Evolutionary conservation across 2,113 vertebrate species (phyloP).

Genomic region (Grallaria varia): DNA sequence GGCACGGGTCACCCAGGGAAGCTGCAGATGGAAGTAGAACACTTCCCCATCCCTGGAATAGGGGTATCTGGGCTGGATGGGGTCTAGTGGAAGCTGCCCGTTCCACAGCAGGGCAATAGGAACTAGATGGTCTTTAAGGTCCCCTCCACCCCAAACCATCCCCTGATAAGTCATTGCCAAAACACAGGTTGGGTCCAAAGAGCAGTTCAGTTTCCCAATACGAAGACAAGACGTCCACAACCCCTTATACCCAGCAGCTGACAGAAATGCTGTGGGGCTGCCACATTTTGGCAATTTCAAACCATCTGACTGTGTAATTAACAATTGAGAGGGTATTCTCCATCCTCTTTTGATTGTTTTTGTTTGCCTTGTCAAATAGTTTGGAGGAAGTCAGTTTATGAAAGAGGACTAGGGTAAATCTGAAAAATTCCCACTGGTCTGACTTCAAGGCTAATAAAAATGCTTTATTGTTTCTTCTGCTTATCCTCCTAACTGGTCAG

Average conservation of each 20-base stretch:
- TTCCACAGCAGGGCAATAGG: background rate
- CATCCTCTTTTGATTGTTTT: background rate
- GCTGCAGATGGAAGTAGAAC: background rate
- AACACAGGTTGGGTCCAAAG: background rate
- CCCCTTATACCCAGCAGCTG: background rate
- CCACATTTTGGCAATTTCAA: background rate
- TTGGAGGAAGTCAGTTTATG: slow-evolving; percentile 36
- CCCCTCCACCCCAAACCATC: background rate
- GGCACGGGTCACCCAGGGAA: background rate
- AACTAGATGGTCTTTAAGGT: background rate
- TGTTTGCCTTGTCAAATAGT: background rate
- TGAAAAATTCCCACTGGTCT: slow-evolving; percentile 42
- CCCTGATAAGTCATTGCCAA: background rate
- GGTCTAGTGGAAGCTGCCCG: background rate
- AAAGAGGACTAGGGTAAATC: slow-evolving; percentile 2
- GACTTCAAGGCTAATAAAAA: slow-evolving; percentile 69
- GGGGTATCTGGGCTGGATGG: background rate
- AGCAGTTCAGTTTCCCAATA: background rate
- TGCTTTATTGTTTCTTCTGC: slow-evolving; percentile 62
- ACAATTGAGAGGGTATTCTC: background rate
- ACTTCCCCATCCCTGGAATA: background rate
- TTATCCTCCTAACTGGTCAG: slow-evolving; percentile 53
- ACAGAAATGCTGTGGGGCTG: background rate
- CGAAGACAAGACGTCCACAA: background rate
- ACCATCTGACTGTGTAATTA: background rate